Conservation (phyloP, 2,113 vertebrate genomes). For the Galeopterus variegatus region DNA sequence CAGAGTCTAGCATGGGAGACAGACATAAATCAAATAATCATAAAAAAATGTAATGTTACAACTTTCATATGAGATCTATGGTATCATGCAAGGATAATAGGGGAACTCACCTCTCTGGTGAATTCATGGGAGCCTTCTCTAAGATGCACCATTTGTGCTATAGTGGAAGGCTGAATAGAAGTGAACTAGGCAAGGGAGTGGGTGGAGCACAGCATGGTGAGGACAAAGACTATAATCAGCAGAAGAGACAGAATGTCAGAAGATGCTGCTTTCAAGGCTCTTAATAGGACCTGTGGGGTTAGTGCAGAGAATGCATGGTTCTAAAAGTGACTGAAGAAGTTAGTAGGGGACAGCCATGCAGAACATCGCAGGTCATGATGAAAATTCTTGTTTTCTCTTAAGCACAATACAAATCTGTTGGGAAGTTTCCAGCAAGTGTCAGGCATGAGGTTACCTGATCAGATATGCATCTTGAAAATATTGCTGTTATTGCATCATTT, state of each 20-base stretch:
- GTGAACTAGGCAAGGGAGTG: background rate
- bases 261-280: background rate
- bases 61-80: background rate
- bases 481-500: slow-evolving; percentile 1
- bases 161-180: background rate
- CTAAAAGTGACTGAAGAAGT: background rate
- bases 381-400: background rate
- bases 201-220: background rate
- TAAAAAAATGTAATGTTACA: background rate
- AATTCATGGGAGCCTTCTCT: background rate
- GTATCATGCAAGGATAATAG: background rate
- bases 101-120: background rate
- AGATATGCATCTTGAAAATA: slow-evolving; percentile 7
- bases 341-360: background rate
- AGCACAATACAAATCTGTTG: background rate
- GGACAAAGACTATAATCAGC: background rate
- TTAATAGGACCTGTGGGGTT: background rate
- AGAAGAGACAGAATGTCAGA: background rate
- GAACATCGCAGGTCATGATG: background rate
- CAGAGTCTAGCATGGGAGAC: background rate
- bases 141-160: background rate
- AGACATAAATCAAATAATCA: background rate
- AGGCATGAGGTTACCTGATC: background rate
- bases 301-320: background rate
- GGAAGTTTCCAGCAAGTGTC: background rate